phyloP scores from a whole-genome alignment of 2,888 invertebrate genomes.

The Endomychus coccineus region DNA sequence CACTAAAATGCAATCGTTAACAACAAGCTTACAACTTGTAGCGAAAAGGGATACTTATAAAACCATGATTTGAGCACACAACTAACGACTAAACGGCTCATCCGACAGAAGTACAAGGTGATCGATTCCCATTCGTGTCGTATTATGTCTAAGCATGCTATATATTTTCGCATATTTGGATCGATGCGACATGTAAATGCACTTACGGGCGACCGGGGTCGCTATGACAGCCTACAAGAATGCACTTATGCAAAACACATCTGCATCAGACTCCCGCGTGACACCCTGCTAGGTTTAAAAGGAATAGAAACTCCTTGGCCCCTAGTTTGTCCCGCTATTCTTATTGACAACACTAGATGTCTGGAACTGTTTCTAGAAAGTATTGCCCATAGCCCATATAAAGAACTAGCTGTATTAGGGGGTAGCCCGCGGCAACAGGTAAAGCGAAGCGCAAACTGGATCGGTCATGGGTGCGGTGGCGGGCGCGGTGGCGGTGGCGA shows the following conservation, averaged over 20 bases:
- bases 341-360: no score
- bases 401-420: no score
- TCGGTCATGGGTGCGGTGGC: no score
- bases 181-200: constrained; percentile 44
- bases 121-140: constrained; percentile 42
- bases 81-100: constrained; percentile 30
- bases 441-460: no score
- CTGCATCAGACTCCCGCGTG: constrained; percentile 27
- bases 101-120: constrained; percentile 35
- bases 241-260: constrained; percentile 38
- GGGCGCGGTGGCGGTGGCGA: no score
- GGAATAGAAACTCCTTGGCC: constrained; percentile 2
- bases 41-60: constrained; percentile 7
- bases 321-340: no score
- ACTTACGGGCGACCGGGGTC: constrained; percentile 42
- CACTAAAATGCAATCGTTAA: constrained; percentile 24
- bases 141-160: constrained; percentile 41
- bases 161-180: constrained; percentile 42
- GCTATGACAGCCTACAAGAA: constrained; percentile 41
- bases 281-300: not conserved
- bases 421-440: no score
- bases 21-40: constrained; percentile 24
- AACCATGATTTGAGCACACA: not conserved
- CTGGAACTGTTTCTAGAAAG: no score
- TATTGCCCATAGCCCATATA: no score